Evolutionary conservation across 1,140 invertebrate species (phyloP).

Genomic region (Zophobas morio): DNA sequence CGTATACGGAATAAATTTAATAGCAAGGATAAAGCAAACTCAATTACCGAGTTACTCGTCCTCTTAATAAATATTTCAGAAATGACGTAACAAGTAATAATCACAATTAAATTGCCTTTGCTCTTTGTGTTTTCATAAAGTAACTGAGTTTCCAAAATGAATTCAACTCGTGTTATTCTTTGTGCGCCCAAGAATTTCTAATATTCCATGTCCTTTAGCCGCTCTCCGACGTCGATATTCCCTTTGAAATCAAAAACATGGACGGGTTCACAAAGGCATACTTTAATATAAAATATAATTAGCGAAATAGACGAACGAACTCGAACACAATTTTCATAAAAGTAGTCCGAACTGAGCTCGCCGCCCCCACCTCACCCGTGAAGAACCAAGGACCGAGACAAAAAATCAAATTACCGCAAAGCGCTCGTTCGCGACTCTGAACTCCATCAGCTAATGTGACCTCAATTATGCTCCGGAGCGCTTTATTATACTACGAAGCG

Average conservation of each 20-base stretch:
- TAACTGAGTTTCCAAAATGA: conserved; percentile 30
- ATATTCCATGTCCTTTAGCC: conserved; percentile 38
- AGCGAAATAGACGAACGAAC: conserved; percentile 24
- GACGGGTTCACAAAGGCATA: conserved; percentile 30
- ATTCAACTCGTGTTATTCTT: conserved; percentile 42
- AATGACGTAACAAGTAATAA: conserved; percentile 36
- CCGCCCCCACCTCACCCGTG: too few relatives aligned
- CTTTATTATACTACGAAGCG: too few relatives aligned
- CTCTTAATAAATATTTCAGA: conserved; percentile 26
- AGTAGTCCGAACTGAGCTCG: too few relatives aligned
- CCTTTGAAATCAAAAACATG: conserved; percentile 39
- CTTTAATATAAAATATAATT: conserved; percentile 40
- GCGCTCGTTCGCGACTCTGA: too few relatives aligned
- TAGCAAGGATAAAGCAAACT: conserved; percentile 27
- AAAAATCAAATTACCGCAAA: too few relatives aligned
- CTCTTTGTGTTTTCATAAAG: conserved; percentile 41
- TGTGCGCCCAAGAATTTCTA: conserved; percentile 28
- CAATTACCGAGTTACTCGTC: conserved; percentile 31
- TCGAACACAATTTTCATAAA: background rate
- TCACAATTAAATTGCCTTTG: conserved; percentile 34
- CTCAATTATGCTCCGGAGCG: too few relatives aligned
- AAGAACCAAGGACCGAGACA: too few relatives aligned
- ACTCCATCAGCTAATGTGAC: too few relatives aligned
- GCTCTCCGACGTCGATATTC: conserved; percentile 28
- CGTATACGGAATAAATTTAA: conserved; percentile 23